Percentiles rank a stretch among this genome's conserved stretches.
Conservation (phyloP, 2,888 invertebrate genomes). For the Drosophila picticornis region DNA sequence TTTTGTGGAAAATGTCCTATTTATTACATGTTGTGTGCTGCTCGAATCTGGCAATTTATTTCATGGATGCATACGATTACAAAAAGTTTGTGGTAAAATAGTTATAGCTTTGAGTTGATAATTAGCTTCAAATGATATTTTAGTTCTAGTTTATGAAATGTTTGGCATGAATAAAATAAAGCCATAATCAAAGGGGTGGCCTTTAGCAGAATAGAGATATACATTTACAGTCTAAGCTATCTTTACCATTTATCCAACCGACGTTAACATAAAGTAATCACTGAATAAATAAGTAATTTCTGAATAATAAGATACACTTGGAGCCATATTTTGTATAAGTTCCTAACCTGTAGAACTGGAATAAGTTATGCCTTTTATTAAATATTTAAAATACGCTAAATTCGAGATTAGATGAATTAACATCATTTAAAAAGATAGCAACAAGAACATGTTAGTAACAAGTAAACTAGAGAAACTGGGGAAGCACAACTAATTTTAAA, state of each 20-base stretch:
- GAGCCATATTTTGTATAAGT: neutral
- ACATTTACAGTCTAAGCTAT: neutral
- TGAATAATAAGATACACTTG: neutral
- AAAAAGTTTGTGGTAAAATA: slow-evolving; percentile 2
- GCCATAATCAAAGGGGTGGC: neutral
- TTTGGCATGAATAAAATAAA: too few relatives aligned
- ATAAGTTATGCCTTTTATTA: neutral
- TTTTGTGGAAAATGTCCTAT: neutral
- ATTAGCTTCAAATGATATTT: neutral
- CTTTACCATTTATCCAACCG: neutral
- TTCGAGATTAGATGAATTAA: neutral
- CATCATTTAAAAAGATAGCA: neutral
- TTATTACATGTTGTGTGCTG: neutral
- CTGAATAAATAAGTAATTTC: neutral
- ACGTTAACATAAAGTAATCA: neutral
- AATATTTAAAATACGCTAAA: neutral
- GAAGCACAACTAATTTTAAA: neutral
- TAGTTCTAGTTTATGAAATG: neutral
- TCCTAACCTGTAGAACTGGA: neutral
- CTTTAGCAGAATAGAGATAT: neutral
- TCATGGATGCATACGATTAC: neutral
- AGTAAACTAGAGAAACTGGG: neutral
- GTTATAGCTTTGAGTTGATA: neutral
- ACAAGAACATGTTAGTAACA: neutral
- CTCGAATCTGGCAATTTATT: neutral